Percentiles rank a stretch among this genome's conserved stretches.
These are phyloP conservation scores for Umimayanthus kanabou DNA, from an alignment of 92 coral and sea anemone genomes.

Conservation along the genomic window DNA sequence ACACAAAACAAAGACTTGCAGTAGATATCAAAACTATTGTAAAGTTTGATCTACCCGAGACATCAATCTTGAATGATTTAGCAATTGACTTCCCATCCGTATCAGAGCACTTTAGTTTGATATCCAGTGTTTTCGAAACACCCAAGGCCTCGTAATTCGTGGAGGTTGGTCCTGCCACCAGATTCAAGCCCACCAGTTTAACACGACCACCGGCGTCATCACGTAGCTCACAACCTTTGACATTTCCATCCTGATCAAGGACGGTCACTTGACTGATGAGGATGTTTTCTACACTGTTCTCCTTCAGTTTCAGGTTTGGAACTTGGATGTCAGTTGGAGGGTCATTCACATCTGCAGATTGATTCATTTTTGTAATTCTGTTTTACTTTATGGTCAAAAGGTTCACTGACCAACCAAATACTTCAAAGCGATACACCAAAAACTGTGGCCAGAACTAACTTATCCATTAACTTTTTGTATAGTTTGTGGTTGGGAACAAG, in stretches of 20 bases:
- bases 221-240: constrained; percentile 64
- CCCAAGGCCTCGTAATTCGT: constrained; percentile 79
- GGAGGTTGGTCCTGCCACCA: constrained; percentile 71
- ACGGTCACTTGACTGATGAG: constrained; percentile 70
- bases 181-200: constrained; percentile 51
- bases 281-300: constrained; percentile 65
- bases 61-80: constrained; percentile 58
- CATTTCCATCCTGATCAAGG: constrained; percentile 76
- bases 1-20: too few species aligned
- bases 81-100: constrained; percentile 58
- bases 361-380: too few species aligned
- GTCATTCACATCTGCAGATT: constrained; percentile 78
- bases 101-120: constrained; percentile 78
- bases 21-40: too few species aligned
- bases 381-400: too few species aligned
- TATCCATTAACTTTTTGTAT: too few species aligned
- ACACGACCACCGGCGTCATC: constrained; percentile 75
- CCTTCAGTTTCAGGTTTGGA: constrained; percentile 55
- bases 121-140: constrained; percentile 50
- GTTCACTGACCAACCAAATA: too few species aligned
- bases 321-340: constrained; percentile 80
- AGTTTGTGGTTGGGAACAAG: too few species aligned
- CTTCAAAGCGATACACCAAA: too few species aligned
- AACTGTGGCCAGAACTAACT: too few species aligned
- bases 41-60: constrained; percentile 55